phyloP scores from a whole-genome alignment of 2,888 invertebrate genomes.

The Patella pellucida region DNA sequence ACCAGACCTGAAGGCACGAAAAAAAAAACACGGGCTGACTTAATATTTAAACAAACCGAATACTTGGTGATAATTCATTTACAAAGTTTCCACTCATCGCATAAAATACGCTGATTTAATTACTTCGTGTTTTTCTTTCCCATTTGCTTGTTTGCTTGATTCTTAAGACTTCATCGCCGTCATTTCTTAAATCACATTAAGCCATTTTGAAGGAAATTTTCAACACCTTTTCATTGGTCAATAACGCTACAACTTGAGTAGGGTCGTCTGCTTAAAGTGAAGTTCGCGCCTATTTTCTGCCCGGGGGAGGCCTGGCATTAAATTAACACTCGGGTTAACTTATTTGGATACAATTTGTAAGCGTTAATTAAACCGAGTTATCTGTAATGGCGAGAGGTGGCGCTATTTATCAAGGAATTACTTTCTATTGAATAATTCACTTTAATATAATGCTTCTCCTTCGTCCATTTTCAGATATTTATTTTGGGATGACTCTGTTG shows the following conservation, averaged over 20 bases:
- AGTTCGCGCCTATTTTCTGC: neutral
- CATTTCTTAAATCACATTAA: conserved; percentile 27
- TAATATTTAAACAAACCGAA: neutral
- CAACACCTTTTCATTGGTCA: conserved; percentile 20
- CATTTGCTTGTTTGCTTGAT: conserved; percentile 35
- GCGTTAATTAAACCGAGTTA: too few species aligned
- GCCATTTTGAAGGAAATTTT: conserved; percentile 27
- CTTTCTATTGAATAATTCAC: too few species aligned
- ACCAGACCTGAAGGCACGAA: conserved; percentile 84
- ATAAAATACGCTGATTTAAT: conserved; percentile 34
- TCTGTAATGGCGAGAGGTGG: too few species aligned
- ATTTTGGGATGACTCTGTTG: too few species aligned
- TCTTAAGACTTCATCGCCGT: conserved; percentile 23
- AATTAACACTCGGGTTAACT: neutral
- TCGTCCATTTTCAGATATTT: too few species aligned
- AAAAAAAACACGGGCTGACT: conserved; percentile 8
- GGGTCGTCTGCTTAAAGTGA: conserved; percentile 7
- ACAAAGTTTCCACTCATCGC: conserved; percentile 38
- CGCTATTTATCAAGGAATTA: too few species aligned
- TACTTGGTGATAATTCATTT: conserved; percentile 33
- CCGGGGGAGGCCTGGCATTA: neutral
- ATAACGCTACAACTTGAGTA: neutral
- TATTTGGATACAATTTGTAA: neutral
- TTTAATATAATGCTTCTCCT: too few species aligned
- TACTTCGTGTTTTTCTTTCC: conserved; percentile 32